Base-by-base conservation (phyloP, 2,797 vertebrate genomes). In the Karalla daura region DNA sequence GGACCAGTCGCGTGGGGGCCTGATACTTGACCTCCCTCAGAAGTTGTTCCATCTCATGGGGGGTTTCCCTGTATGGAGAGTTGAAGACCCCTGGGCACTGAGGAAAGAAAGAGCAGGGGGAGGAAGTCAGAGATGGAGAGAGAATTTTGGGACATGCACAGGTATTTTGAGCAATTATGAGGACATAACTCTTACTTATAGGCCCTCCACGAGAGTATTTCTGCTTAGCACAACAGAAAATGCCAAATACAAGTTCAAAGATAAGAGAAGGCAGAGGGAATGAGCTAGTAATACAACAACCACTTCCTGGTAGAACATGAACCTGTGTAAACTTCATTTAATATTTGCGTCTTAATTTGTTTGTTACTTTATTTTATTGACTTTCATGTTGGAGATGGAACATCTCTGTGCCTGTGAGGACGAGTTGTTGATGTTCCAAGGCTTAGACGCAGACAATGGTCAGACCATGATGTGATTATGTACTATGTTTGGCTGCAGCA, bases 31-130 rank as follows among this genome's bases (percentile, higher is more conserved):
- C 93, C 68, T 91, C 90, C 83, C n/a, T 90, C 74, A 99, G 80
- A 36, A 94, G 89, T 64, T 94, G 54, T 76, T 99, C 98, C 95
- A 95, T 95, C 15, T 96, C 95, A 88, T 97, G 92, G 27, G 96
- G 96, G 24, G 63, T 80, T 35, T 80, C 77, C 75, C 87, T 94
- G 86, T 94, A 96, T 0, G 97, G 97, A 0, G 96, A 97, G 81
- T 97, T 98, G 83, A 96, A 98, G 55, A 99, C 58, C 37, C 97
- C 96, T 81, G 96, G 91, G 89, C 94, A 70, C 98, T 99, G 68
- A 39, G 56, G 82, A 41, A 32, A 80, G 17, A 56, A 40, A 70
- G 36, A 61, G 35, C 27, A 45, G 63, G 25, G 68, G 59, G 36
- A 61, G 1, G 18, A 37, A 40, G 7, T 12, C 7, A 49, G 37